Evolutionary conservation across 2,113 vertebrate genomes (phyloP).

Genomic region (Erythrolamprus reginae): DNA sequence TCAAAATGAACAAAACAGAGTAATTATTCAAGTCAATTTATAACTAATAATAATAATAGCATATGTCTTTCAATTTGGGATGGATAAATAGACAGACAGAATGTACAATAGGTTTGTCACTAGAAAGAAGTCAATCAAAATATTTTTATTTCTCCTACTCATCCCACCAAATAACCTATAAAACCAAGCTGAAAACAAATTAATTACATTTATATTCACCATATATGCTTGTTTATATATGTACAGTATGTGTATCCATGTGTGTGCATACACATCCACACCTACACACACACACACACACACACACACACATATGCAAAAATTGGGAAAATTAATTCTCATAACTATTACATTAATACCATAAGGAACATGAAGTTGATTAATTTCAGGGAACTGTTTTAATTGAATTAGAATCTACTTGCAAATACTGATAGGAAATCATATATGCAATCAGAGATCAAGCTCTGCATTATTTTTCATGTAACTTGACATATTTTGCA

Average conservation of each 20-base stretch:
- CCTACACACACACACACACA: background rate
- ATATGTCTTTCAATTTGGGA: background rate
- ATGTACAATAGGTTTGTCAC: background rate
- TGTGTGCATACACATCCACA: background rate
- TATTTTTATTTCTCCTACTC: background rate
- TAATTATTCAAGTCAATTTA: background rate
- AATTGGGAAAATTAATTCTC: background rate
- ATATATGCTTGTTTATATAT: background rate
- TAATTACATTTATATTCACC: slow-evolving; percentile 11
- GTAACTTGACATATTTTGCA: background rate
- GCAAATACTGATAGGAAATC: background rate
- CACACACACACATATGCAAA: background rate
- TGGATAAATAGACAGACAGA: background rate
- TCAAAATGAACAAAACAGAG: background rate
- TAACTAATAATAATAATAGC: background rate
- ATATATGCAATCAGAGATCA: background rate
- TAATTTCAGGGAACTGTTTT: background rate
- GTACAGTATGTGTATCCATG: background rate
- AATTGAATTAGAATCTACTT: slow-evolving; percentile 8
- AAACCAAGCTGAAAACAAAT: slow-evolving; percentile 5
- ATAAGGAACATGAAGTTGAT: slow-evolving; percentile 2
- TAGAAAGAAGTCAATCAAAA: background rate
- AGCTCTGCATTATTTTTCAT: background rate
- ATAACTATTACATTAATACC: slow-evolving; percentile 11
- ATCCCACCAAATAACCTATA: background rate